Conservation (phyloP, 2,113 vertebrate species). For the Gymnogyps californianus region DNA sequence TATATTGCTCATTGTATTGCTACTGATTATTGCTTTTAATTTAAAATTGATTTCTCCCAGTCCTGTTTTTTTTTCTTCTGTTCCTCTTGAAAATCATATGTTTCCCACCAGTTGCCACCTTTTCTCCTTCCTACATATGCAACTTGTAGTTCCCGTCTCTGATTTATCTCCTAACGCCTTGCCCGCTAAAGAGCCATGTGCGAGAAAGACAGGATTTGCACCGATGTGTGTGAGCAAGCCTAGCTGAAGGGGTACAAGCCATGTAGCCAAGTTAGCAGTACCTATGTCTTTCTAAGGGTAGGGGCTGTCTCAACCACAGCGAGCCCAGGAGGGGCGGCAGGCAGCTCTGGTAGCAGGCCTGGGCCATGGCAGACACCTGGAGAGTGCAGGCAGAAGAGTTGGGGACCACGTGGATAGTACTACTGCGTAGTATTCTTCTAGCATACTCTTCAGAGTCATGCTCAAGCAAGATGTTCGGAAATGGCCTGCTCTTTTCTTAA, state of each 20-base stretch:
- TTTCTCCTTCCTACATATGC: not conserved
- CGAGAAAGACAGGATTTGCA: not conserved
- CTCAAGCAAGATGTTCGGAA: not conserved
- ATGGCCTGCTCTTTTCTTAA: not conserved
- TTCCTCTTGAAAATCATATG: not conserved
- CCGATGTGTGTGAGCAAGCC: not conserved
- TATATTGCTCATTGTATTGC: not conserved
- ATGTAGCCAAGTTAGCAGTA: not conserved
- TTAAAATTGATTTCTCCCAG: not conserved
- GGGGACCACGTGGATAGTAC: not conserved
- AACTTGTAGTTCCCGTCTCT: not conserved
- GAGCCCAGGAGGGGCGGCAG: not conserved
- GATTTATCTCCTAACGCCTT: not conserved
- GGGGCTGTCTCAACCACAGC: not conserved
- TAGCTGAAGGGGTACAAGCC: not conserved
- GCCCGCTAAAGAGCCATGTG: not conserved
- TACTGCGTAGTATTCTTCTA: not conserved
- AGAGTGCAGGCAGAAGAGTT: not conserved
- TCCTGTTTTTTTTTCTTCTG: not conserved
- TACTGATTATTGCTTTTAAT: conserved; percentile 7
- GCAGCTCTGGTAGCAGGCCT: not conserved
- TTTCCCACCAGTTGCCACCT: not conserved
- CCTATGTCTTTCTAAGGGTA: not conserved
- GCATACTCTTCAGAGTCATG: not conserved
- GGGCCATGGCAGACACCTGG: not conserved